phyloP scores from a whole-genome alignment of 1,140 invertebrate genomes.

The Oppia nitens region DNA sequence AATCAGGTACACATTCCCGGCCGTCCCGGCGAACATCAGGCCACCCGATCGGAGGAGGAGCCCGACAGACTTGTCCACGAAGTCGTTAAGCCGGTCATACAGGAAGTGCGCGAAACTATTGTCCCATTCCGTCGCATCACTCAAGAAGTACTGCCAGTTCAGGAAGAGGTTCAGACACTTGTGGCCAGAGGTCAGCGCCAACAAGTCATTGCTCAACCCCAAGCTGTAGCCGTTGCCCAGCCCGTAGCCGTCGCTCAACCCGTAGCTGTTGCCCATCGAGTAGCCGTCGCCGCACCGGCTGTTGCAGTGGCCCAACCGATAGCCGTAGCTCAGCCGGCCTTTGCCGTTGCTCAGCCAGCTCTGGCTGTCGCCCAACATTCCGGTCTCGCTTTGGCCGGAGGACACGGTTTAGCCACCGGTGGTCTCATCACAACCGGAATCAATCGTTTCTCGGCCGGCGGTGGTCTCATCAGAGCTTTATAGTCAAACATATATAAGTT shows the following conservation, averaged over 20 bases:
- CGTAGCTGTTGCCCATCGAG: conserved; percentile 4
- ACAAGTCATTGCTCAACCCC: conserved; percentile 3
- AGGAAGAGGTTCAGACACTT: conserved; percentile 3
- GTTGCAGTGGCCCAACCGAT: background rate
- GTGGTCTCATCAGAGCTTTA: no score
- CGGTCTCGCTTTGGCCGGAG: background rate
- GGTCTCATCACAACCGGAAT: background rate
- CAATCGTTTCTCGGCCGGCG: no score
- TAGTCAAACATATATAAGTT: no score
- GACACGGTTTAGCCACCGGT: background rate
- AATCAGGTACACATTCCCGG: conserved; percentile 13
- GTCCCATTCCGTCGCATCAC: conserved; percentile 12
- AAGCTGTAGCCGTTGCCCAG: background rate
- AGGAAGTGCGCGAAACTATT: conserved; percentile 10
- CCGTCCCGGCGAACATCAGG: background rate
- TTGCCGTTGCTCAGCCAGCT: background rate
- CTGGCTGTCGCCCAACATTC: background rate
- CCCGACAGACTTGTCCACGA: conserved; percentile 7
- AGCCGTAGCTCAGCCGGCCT: background rate
- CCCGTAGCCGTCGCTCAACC: background rate
- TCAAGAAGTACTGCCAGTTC: conserved; percentile 11
- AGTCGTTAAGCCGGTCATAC: conserved; percentile 12
- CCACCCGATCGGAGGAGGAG: background rate
- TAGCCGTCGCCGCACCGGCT: background rate
- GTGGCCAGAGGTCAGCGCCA: conserved; percentile 7